A percentile compares a stretch with the other conserved stretches of the same genome.
Evolutionary conservation across 2,113 vertebrate species (phyloP).

Genomic region (Bungarus multicinctus): DNA sequence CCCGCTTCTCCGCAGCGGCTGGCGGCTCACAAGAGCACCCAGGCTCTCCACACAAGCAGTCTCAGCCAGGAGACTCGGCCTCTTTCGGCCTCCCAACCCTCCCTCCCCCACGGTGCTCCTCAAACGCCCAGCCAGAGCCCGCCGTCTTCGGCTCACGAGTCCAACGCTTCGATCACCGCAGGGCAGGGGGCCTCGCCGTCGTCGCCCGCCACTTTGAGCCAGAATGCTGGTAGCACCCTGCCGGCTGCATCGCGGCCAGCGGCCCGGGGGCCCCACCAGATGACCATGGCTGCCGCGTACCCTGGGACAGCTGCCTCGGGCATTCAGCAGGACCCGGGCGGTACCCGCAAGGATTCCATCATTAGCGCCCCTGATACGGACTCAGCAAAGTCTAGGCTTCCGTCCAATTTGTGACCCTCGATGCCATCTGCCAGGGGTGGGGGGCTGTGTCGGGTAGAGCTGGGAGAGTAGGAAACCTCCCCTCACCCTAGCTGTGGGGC

Average conservation of each 20-base stretch:
- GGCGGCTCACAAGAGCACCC: conserved; percentile 80
- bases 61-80: conserved; percentile 87
- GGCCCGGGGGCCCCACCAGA: conserved; percentile 77
- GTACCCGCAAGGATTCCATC: conserved; percentile 78
- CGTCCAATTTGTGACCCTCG: conserved; percentile 95
- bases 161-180: conserved; percentile 73
- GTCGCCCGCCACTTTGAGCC: neutral
- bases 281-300: conserved; percentile 70
- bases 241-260: conserved; percentile 57
- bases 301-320: conserved; percentile 55
- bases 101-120: conserved; percentile 81
- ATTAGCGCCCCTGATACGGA: conserved; percentile 82
- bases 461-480: neutral
- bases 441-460: neutral
- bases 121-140: conserved; percentile 76
- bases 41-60: conserved; percentile 79
- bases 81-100: conserved; percentile 90
- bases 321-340: conserved; percentile 72
- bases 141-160: conserved; percentile 74
- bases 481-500: neutral
- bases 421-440: neutral
- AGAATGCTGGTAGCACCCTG: conserved; percentile 48
- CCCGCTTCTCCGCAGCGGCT: conserved; percentile 75
- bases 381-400: conserved; percentile 85
- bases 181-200: conserved; percentile 55